Evolutionary conservation across 2,888 invertebrate species (phyloP), one percentile per base, ranked within the genome.

Genomic region (Sipunculus nudus): DNA sequence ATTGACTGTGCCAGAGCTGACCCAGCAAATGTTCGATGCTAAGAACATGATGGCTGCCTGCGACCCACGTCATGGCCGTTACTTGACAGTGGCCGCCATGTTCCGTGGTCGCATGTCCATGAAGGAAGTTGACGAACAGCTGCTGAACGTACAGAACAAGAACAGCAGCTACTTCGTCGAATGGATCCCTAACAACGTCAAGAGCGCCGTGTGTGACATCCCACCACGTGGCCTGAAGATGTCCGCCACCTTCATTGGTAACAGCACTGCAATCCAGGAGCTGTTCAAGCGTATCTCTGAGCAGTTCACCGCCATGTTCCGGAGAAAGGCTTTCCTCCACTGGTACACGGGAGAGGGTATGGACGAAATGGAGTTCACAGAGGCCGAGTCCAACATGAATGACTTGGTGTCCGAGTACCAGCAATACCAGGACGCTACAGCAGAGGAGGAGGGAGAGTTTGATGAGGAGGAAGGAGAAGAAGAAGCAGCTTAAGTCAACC

Each of bases 281-380:
- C 65, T 79, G 48, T 79, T 78, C 73, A 79, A 79, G 68, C 75
- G 79, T 48, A 73, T 81, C 43, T 78, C 79, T 2, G 82, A 82
- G 67, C 81, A 82, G 72, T 82, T 82, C 73, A 75, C 74, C 63
- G 92, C 92, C 76, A 94, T 96, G 96, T 96, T 95, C 88, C 89
- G 94, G 72, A 90, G 96, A 75, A 96, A 94, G 85, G 96, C 96
- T 82, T 96, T 96, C 90, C 88, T 96, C 84, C 95, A 96, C 88
- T 96, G 96, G 95, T 96, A 95, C 87, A 95, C 94, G 23, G 95
- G 95, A 57, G 95, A 96, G 85, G 96, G 96, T 65, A 96, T 96
- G 96, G 95, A 96, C 85, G 94, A 95, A 86, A 92, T 94, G 93
- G 96, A 96, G 86, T 96, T 96, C 86, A 94, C 92, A 58, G 96